Conservation (phyloP, 2,888 invertebrate genomes). For the Mesorhabditis sp. region DNA sequence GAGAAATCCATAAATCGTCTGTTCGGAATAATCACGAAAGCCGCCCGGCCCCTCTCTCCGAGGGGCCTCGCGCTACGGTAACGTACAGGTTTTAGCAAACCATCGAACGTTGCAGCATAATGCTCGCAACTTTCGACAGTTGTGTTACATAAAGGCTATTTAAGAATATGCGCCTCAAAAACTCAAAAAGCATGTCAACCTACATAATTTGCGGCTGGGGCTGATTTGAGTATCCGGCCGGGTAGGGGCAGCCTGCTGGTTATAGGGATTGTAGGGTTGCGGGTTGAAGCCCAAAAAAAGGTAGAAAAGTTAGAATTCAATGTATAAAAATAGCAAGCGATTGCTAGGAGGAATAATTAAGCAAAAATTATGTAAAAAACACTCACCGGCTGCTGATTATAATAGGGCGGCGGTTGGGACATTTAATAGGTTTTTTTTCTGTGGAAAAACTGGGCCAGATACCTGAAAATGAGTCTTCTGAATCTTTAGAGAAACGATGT, state of each 20-base stretch:
- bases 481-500: too few relatives aligned
- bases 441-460: not conserved
- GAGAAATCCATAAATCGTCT: too few relatives aligned
- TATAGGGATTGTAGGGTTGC: not conserved
- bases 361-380: too few relatives aligned
- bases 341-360: too few relatives aligned
- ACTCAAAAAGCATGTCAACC: not conserved
- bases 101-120: too few relatives aligned
- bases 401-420: slow-evolving; percentile 2
- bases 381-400: slow-evolving; percentile 1
- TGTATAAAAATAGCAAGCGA: not conserved
- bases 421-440: not conserved
- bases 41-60: too few relatives aligned
- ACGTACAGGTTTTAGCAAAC: too few relatives aligned
- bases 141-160: too few relatives aligned
- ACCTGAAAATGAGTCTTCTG: not conserved
- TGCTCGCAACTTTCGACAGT: too few relatives aligned
- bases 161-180: too few relatives aligned
- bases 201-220: slow-evolving; percentile 4
- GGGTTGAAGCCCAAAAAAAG: not conserved
- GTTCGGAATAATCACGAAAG: too few relatives aligned
- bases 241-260: not conserved
- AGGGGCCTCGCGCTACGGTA: too few relatives aligned
- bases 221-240: not conserved
- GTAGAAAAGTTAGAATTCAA: not conserved